Evolutionary conservation across 2,113 vertebrate genomes (phyloP).

Genomic region (Antechinus flavipes): DNA sequence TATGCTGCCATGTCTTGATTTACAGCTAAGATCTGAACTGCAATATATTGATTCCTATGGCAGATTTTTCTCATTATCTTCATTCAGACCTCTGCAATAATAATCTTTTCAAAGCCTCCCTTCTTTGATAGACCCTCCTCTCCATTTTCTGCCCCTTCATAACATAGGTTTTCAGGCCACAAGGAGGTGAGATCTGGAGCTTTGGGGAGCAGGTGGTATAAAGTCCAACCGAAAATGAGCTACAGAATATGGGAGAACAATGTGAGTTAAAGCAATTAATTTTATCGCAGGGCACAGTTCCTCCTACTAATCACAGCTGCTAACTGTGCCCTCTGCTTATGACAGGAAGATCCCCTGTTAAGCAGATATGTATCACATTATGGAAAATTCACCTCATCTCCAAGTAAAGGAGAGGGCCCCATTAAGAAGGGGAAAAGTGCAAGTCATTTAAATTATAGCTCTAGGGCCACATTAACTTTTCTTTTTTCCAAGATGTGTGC

Average conservation of each 20-base stretch:
- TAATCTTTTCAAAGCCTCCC: background rate
- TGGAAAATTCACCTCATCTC: slow-evolving; percentile 72
- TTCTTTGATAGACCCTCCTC: slow-evolving; percentile 57
- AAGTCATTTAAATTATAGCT: slow-evolving; percentile 77
- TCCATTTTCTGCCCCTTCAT: slow-evolving; percentile 56
- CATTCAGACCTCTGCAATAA: slow-evolving; percentile 56
- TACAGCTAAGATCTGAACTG: slow-evolving; percentile 72
- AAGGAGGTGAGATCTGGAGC: slow-evolving; percentile 62
- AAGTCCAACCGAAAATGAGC: slow-evolving; percentile 70
- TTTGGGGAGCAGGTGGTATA: slow-evolving; percentile 78
- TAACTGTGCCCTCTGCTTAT: slow-evolving; percentile 56
- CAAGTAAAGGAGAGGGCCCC: slow-evolving; percentile 68
- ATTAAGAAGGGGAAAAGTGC: slow-evolving; percentile 78
- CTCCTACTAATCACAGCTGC: slow-evolving; percentile 77
- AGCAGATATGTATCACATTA: slow-evolving; percentile 69
- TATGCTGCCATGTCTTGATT: slow-evolving; percentile 77
- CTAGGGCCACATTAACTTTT: slow-evolving; percentile 70
- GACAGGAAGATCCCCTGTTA: slow-evolving; percentile 67
- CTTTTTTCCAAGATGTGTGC: slow-evolving; percentile 54
- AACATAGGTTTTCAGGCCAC: slow-evolving; percentile 53
- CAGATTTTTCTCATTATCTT: slow-evolving; percentile 71
- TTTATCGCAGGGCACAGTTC: slow-evolving; percentile 71
- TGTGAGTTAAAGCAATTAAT: slow-evolving; percentile 77
- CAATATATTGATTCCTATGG: slow-evolving; percentile 51
- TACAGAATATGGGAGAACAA: slow-evolving; percentile 59